Base-by-base conservation (phyloP, 2,797 vertebrate genomes). In the Vipera latastei region DNA sequence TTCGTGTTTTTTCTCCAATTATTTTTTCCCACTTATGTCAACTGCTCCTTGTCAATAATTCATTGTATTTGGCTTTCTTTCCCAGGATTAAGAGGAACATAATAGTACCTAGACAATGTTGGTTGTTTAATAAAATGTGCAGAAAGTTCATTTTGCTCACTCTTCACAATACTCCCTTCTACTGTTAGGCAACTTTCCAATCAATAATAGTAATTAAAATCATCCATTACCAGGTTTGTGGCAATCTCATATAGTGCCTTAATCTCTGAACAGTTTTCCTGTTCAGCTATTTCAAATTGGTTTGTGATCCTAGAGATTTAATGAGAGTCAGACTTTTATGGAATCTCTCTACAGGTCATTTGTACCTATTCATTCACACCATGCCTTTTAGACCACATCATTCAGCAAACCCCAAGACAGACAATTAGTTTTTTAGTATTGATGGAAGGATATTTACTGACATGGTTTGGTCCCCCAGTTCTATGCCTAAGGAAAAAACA, bases 181-280 rank as follows among this genome's bases (percentile, higher is more conserved):
- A 65, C 85, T 63, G 48, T 91, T 91, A 89, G 69, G 69, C 57
- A 65, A 57, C 32, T 93, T 7, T 61, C 65, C 32, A 89, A 93
- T 93, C 92, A 91, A 93, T 93, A 93, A 91, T 32, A 88, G 86
- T 91, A 93, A 93, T 93, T 93, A 93, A 91, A 93, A 91, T 89
- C 48, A 91, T 91, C 90, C 86, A 91, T 93, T 93, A 85, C 83
- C 86, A 65, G 63, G 92, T 89, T 63, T 87, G 91, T 85, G 87
- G 86, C 65, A 57, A 91, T 91, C 91, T 89, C 69, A 61, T 38
- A 83, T 26, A 89, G 65, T 85, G 65, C 65, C 65, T 93, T 93
- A 91, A 89, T 91, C 92, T 91, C 48, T 48, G 86, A 91, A 85
- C 63, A 55, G 56, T 89, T 89, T 89, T 91, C 92, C 91, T 91